Percentiles rank a stretch among this genome's conserved stretches.
Conservation (phyloP, 1,140 invertebrate species). For the Leptestheria dahalacensis region DNA sequence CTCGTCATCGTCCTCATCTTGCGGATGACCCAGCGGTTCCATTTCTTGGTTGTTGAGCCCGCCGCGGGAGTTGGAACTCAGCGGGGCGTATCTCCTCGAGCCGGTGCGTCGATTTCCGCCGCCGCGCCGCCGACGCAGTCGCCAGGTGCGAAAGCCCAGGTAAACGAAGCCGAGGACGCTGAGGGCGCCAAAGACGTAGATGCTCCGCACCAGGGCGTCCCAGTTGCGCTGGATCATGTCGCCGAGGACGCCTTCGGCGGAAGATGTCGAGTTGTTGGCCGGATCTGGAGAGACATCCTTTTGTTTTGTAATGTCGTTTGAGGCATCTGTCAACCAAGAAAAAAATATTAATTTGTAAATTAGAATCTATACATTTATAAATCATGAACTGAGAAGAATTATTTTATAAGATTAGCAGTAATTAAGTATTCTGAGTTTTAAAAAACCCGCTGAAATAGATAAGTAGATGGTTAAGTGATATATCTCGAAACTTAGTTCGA, state of each 20-base stretch:
- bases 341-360: too few species aligned
- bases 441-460: too few species aligned
- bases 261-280: background rate
- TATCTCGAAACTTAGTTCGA: too few species aligned
- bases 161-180: constrained; percentile 4
- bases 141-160: constrained; percentile 6
- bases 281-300: background rate
- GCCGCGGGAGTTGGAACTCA: background rate
- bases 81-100: background rate
- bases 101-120: background rate
- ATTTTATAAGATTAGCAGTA: too few species aligned
- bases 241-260: background rate
- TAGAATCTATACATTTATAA: too few species aligned
- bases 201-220: constrained; percentile 2
- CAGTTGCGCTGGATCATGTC: background rate
- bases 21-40: background rate
- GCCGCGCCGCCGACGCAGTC: background rate
- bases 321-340: too few species aligned
- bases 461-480: too few species aligned
- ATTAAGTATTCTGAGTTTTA: too few species aligned
- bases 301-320: too few species aligned
- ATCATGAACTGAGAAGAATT: too few species aligned
- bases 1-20: constrained; percentile 7
- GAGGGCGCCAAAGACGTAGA: constrained; percentile 2
- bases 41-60: constrained; percentile 3